Percentiles rank a stretch among this genome's conserved stretches.
Conservation (phyloP, 2,113 vertebrate genomes). For the Malurus alboscapulatus region DNA sequence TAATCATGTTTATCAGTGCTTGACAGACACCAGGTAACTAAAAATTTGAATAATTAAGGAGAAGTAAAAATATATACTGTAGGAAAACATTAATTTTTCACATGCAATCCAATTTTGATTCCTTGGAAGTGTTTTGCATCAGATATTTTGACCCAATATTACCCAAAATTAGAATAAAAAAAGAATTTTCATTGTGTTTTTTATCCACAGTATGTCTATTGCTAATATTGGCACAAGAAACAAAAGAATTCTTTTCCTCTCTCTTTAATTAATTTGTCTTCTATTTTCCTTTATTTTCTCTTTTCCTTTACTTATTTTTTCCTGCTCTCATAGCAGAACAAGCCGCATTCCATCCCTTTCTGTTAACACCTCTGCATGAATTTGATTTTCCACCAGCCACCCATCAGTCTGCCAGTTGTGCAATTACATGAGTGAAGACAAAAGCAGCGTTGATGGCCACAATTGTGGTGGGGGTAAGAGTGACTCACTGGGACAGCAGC, state of each 20-base stretch:
- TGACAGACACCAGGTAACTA: not conserved
- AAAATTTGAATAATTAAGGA: not conserved
- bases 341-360: not conserved
- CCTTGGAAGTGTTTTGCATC: not conserved
- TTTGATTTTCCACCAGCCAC: not conserved
- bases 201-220: not conserved
- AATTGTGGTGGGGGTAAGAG: not conserved
- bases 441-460: conserved; percentile 18
- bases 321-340: not conserved
- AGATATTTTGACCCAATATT: not conserved
- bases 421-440: conserved; percentile 18
- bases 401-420: not conserved
- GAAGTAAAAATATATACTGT: not conserved
- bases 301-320: not conserved
- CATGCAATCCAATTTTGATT: not conserved
- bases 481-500: conserved; percentile 39
- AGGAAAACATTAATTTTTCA: not conserved
- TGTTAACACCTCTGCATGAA: not conserved
- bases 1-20: not conserved
- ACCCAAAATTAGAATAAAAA: not conserved
- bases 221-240: not conserved
- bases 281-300: not conserved
- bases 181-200: not conserved
- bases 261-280: not conserved
- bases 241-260: not conserved